Evolutionary conservation across 2,888 invertebrate genomes (phyloP).

Genomic region (Thecophora atra): DNA sequence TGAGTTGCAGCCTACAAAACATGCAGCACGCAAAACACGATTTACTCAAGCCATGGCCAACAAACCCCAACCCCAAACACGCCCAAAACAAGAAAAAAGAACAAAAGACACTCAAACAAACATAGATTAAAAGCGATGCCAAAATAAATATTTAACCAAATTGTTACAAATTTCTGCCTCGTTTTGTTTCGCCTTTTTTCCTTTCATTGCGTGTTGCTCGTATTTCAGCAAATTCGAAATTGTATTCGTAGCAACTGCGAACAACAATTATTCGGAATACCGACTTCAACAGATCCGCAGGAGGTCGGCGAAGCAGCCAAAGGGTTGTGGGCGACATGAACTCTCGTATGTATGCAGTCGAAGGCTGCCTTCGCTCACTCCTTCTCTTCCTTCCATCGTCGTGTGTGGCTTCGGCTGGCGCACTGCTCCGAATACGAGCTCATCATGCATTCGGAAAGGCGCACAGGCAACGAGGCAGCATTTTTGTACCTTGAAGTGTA

Average conservation of each 20-base stretch:
- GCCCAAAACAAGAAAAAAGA: slow-evolving; percentile 3
- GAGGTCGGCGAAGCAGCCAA: too few species aligned
- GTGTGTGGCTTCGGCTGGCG: too few species aligned
- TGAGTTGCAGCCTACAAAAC: neutral
- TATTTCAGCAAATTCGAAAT: slow-evolving; percentile 34
- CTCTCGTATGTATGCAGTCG: too few species aligned
- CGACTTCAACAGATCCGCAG: neutral
- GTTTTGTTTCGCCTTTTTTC: neutral
- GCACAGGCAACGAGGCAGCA: too few species aligned
- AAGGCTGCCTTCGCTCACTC: too few species aligned
- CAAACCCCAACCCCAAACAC: slow-evolving; percentile 31
- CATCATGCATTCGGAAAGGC: too few species aligned
- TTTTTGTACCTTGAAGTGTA: too few species aligned
- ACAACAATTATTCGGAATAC: slow-evolving; percentile 29
- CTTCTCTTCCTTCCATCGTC: too few species aligned
- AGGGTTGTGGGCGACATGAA: too few species aligned
- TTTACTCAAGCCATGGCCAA: neutral
- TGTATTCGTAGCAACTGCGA: slow-evolving; percentile 32
- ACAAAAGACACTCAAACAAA: slow-evolving; percentile 12
- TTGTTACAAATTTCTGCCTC: slow-evolving; percentile 14
- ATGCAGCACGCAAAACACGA: slow-evolving; percentile 16
- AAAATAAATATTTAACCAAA: slow-evolving; percentile 14
- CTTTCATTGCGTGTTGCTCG: slow-evolving; percentile 22
- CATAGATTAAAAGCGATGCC: slow-evolving; percentile 30
- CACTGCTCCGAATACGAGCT: too few species aligned